Percentiles rank a stretch among this genome's conserved stretches.
phyloP scores from a whole-genome alignment of 1,140 invertebrate species.

The Aphis gossypii region DNA sequence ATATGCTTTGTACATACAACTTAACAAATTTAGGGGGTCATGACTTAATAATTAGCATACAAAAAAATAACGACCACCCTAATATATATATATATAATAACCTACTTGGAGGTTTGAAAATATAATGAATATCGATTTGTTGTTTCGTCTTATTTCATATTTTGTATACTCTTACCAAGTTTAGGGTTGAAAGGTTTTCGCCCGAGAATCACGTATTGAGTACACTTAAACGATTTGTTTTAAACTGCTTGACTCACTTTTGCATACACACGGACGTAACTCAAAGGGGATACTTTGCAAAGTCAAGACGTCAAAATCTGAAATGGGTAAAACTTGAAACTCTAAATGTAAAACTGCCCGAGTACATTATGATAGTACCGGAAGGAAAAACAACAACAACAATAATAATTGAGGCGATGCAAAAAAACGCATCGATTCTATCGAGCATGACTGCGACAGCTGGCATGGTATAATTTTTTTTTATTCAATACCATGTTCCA shows the following conservation, averaged over 20 bases:
- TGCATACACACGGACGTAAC: background rate
- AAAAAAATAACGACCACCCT: too few relatives aligned
- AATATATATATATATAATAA: background rate
- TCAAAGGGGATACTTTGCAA: background rate
- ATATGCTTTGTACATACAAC: too few relatives aligned
- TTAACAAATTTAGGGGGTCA: too few relatives aligned
- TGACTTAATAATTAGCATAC: too few relatives aligned
- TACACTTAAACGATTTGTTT: conserved; percentile 16
- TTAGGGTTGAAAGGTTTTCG: conserved; percentile 3
- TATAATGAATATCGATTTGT: background rate
- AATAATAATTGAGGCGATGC: background rate
- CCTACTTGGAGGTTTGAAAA: background rate
- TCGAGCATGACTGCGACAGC: background rate
- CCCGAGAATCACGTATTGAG: background rate
- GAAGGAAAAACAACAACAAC: background rate
- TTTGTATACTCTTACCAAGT: background rate
- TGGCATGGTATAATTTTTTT: background rate
- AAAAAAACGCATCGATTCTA: background rate
- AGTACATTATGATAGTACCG: background rate
- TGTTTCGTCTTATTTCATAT: background rate
- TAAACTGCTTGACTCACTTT: background rate
- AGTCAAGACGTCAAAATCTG: conserved; percentile 2
- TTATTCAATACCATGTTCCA: background rate
- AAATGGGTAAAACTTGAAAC: conserved; percentile 11
- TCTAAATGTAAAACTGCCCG: background rate